These are phyloP conservation scores for Leucophenga maculata DNA, from an alignment of 2,888 invertebrate genomes.

Conservation along the genomic window DNA sequence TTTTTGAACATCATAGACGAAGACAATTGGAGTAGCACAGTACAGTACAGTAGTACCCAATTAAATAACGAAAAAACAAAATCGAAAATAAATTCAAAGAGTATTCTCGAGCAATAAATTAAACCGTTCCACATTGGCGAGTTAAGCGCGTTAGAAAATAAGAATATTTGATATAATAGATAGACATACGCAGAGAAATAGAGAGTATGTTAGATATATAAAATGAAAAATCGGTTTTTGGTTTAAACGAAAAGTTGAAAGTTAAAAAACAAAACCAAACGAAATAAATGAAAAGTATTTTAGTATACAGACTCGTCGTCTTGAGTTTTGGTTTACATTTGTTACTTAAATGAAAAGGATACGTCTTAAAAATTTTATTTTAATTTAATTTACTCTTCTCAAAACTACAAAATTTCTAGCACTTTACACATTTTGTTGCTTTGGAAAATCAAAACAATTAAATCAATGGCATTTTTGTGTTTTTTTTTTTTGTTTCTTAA, in stretches of 20 bases:
- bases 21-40: not conserved
- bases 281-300: not conserved
- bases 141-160: not conserved
- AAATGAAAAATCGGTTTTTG: not conserved
- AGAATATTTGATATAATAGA: not conserved
- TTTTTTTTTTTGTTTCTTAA: not conserved
- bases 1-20: slow-evolving; percentile 23
- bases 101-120: slow-evolving; percentile 13
- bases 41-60: too few species aligned
- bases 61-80: too few species aligned
- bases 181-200: too few species aligned
- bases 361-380: too few species aligned
- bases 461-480: slow-evolving; percentile 33
- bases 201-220: too few species aligned
- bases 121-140: too few species aligned
- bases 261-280: too few species aligned
- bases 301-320: too few species aligned
- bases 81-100: not conserved
- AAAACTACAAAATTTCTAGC: not conserved
- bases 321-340: not conserved
- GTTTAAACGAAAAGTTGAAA: not conserved
- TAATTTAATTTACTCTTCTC: too few species aligned
- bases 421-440: not conserved
- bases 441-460: not conserved
- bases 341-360: too few species aligned